Percentiles rank a stretch among this genome's conserved stretches.
Evolutionary conservation across 2,113 vertebrate genomes (phyloP).

Genomic region (Cyanocitta stelleri): DNA sequence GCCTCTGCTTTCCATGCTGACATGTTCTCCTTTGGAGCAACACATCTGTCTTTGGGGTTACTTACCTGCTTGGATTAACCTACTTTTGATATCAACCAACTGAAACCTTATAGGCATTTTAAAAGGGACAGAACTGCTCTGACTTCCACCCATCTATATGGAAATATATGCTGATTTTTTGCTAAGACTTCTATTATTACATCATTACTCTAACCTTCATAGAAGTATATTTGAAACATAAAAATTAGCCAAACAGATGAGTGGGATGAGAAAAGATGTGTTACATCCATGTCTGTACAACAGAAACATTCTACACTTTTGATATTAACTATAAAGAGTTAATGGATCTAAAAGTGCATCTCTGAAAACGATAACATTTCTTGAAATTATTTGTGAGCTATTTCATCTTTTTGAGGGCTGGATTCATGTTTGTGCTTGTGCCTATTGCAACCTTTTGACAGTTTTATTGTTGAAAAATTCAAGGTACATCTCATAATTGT

Average conservation of each 20-base stretch:
- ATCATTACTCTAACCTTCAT: neutral
- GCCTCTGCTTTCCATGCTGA: neutral
- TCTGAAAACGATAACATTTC: neutral
- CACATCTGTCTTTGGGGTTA: neutral
- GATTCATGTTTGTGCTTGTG: constrained; percentile 13
- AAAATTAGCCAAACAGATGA: neutral
- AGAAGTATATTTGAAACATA: neutral
- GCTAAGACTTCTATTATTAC: neutral
- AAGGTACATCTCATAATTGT: constrained; percentile 65
- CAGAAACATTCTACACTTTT: neutral
- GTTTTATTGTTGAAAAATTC: constrained; percentile 64
- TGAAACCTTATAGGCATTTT: neutral
- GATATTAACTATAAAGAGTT: neutral
- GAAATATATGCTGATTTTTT: neutral
- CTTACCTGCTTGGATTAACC: neutral
- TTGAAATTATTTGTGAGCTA: constrained; percentile 26
- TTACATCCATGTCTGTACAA: neutral
- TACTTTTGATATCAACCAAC: neutral
- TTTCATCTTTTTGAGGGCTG: constrained; percentile 13
- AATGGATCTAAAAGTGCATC: neutral
- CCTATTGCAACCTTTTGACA: constrained; percentile 61
- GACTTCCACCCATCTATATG: neutral
- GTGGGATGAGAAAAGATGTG: neutral
- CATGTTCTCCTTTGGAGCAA: accelerated
- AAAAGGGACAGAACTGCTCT: neutral